Evolutionary conservation across 1,140 invertebrate species (phyloP), one percentile per base, ranked within the genome.

Genomic region (Drosophila baimaii): DNA sequence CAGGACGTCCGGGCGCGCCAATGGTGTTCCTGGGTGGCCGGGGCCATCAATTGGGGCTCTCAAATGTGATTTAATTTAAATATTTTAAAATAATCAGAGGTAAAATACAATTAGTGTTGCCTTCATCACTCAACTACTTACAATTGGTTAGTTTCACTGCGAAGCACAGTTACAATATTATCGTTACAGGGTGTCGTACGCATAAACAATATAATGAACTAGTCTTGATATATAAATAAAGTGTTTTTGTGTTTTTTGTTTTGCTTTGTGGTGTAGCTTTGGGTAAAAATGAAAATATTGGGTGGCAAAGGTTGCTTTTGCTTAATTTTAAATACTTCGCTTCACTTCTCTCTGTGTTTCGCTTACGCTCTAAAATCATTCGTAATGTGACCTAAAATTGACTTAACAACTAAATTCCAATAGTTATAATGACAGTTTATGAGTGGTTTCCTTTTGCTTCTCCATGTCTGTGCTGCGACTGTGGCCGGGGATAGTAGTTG

Each of bases 401-500:
- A 64, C 83, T 88, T 88, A 88, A 77, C 15, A 88, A 89, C 77
- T 89, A 89, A 89, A 88, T 71, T 83, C 78, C 66, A 88, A 77
- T 88, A 89, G 72, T 70, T 52, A 35, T 47, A 83, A 88, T 83
- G 84, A 89, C 80, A 77, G 68, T 69, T 82, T 64, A 79, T 83
- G 61, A 86, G 77, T 76, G 51, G 13, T 39, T 55, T 74, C 47
- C 51, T 9, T 65, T 49, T 57, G 19, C 23, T 58, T 66, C 41
- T 33, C 43, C 25, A 65, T 35, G 43, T 33, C 29, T 25, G 27
- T 25, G 27, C 33, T 64, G 65, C 78, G 47, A 57, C 63, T 29
- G 44, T 41, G 43, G 64, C 70, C 49, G 80, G 57, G 70, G 49
- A 72, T 43, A 63, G 71, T 61, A 61, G 33, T 72, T 79, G 62